Evolutionary conservation across 2,113 vertebrate species (phyloP), one percentile per base, ranked within the genome.

Genomic region (Phalacrocorax pelagicus): DNA sequence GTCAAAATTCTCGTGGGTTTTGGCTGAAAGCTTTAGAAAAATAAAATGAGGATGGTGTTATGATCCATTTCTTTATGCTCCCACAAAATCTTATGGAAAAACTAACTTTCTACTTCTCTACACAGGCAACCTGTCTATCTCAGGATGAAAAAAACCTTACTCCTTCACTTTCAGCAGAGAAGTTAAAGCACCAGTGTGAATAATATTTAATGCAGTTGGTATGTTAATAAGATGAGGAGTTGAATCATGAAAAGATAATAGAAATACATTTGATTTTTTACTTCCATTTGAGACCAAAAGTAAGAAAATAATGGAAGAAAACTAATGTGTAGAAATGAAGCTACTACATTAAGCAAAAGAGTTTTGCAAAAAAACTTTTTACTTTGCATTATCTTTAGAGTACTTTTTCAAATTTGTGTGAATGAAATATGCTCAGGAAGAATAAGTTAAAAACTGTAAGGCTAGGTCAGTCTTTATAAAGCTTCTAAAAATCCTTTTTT

Each of bases 181-280:
- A 73, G 40, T 59, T 96, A 81, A 94, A 96, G 32, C 24, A 95
- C 21, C 34, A 86, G 81, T 73, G 24, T 81, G 79, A 90, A 57
- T 58, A 96, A 59, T 26, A 62, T 86, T 95, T 94, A 84, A 93
- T 77, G 71, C 57, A 81, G n/a, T 77, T 86, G 57, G 42, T 85
- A 94, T 49, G 78, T 88, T 96, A 95, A 92, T 62, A 88, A 70
- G 83, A 92, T 47, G 29, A 83, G 77, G 36, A 85, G 13, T 75
- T 74, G 72, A 92, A 91, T 90, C 8, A 63, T 46, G 66, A 91
- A 73, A 84, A 88, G 58, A 61, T 29, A 95, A 81, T 17, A 81
- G 80, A 92, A 89, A 79, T 69, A 74, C 7, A 32, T 61, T 63
- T 73, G n/a, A 82, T 58, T 79, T 94, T 94, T 81, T 79, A 61